These are phyloP conservation scores for Actinia equina DNA, from an alignment of 64 coral and sea anemone species.

Conservation along the genomic window DNA sequence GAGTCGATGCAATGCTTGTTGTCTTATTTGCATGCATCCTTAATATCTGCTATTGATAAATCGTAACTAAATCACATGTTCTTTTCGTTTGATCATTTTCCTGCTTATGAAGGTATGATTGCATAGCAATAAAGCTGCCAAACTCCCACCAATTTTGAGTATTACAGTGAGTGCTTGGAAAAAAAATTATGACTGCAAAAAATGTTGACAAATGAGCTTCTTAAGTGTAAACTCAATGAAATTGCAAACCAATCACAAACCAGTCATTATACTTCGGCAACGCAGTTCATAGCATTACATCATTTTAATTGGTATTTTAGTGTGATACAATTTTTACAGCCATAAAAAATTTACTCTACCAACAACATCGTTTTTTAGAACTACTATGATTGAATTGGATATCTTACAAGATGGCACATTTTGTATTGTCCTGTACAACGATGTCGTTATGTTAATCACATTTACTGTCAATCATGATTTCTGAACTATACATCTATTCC, in stretches of 20 bases:
- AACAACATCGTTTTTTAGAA: neutral
- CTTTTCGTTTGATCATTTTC: neutral
- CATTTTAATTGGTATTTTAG: neutral
- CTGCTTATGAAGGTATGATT: neutral
- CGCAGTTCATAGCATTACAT: no score
- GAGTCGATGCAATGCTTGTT: no score
- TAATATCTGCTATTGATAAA: neutral
- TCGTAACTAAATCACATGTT: neutral
- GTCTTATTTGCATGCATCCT: no score
- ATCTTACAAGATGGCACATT: neutral
- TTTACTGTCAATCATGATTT: neutral
- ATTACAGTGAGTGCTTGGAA: neutral
- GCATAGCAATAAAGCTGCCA: neutral
- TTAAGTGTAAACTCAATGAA: no score
- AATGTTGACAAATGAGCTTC: no score
- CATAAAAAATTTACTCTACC: neutral
- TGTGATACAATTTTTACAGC: constrained; percentile 9
- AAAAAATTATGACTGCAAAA: no score
- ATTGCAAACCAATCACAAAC: no score
- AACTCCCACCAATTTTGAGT: neutral
- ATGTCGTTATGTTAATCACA: neutral
- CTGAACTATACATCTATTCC: neutral
- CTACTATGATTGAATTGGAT: neutral
- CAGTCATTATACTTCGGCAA: no score
- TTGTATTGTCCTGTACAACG: neutral